Base-by-base conservation (phyloP, 2,113 vertebrate genomes). In the Pteruthius melanotis region DNA sequence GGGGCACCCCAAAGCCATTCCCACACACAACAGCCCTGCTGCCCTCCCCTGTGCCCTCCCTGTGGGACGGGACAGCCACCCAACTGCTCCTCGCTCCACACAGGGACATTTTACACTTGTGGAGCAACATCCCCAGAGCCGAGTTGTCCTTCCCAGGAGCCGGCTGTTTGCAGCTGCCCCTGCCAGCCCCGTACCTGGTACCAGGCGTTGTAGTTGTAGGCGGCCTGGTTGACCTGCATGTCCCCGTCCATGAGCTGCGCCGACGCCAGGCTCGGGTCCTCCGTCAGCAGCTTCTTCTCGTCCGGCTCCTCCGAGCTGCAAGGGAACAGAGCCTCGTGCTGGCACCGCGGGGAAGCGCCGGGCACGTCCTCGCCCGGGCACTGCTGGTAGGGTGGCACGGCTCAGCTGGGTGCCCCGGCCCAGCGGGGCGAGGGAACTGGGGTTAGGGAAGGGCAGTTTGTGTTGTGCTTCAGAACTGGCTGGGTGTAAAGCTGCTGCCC, bases 151-250 rank as follows among this genome's bases (percentile, higher is more conserved):
- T 10, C 3, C 17, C 75, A 40, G 52, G 10, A 47, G 42, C 27
- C 1, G 31, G 5, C 1, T 6, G 5, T 0, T 30, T 1, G 9
- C 14, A 27, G 42, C 65, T 6, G 17, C 3, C 56, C 72, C 35
- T 4, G 35, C 13, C 53, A 19, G 45, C 33, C 28, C 68, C 8
- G 0, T 83, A 90, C 87, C 98, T 99, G 99, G 97, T 99, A 99
- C 99, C 99, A 99, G 96, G 98, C 98, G 12, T 97, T 99, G 91
- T 99, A 99, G 97, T 99, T 99, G 94, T 99, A 99, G 0, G 98
- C 99, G 2, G 98, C 98, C 95, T 98, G 98, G 89, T 98, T 99
- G 33, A 98, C 98, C 56, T 98, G 98, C 97, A 98, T 98, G 94
- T 99, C 99, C 21, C 98, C 98, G 20, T 99, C 97, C 96, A 97